Percentiles rank a stretch among this genome's conserved stretches.
Conservation (phyloP, 2,888 invertebrate species). For the Polyommatus icarus region DNA sequence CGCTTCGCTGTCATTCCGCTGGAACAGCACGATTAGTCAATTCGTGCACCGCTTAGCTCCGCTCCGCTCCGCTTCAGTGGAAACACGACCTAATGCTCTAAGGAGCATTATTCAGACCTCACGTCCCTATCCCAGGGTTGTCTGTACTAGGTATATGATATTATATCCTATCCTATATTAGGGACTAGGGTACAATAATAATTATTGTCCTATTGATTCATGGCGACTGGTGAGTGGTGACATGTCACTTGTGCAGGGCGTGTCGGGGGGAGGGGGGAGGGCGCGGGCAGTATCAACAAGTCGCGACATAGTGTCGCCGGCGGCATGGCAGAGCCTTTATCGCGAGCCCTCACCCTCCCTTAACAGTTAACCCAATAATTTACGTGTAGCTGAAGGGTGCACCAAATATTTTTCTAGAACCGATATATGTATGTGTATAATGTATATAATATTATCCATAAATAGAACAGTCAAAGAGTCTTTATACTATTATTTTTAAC, state of each 20-base stretch:
- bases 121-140: no score
- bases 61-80: no score
- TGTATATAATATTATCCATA: no score
- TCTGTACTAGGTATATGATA: no score
- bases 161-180: no score
- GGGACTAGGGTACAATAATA: background rate
- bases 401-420: background rate
- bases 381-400: background rate
- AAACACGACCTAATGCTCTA: no score
- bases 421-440: background rate
- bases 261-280: background rate
- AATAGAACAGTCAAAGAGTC: no score
- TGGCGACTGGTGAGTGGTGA: background rate
- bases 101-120: no score
- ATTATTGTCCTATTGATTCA: slow-evolving; percentile 12
- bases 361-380: slow-evolving; percentile 3
- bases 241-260: background rate
- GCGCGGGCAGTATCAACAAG: background rate
- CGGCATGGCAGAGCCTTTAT: background rate
- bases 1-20: no score
- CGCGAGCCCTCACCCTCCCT: background rate
- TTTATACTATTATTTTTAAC: no score
- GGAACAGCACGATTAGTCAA: no score
- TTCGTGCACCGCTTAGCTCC: no score
- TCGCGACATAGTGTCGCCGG: slow-evolving; percentile 26